A percentile compares a stretch with the other conserved stretches of the same genome.
Conservation (phyloP, 2,113 vertebrate species). For the Varanus komodoensis region DNA sequence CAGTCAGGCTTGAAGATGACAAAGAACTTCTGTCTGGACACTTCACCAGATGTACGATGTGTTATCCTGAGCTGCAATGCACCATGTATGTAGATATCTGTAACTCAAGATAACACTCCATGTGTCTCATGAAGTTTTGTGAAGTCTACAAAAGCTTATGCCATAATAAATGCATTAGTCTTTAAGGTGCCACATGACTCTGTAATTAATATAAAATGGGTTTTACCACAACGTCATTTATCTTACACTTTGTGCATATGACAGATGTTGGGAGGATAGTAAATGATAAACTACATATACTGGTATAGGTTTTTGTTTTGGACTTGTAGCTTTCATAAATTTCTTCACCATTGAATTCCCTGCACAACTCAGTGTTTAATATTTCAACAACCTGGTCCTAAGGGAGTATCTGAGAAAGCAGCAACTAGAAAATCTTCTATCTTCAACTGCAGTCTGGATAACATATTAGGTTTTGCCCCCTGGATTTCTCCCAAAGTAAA, state of each 20-base stretch:
- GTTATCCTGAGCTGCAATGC: too few species aligned
- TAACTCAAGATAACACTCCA: background rate
- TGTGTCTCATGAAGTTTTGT: background rate
- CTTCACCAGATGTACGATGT: background rate
- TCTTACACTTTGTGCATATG: background rate
- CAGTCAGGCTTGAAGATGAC: background rate
- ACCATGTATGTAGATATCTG: background rate
- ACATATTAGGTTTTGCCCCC: constrained; percentile 9
- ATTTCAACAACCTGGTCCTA: constrained; percentile 35
- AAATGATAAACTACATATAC: constrained; percentile 45
- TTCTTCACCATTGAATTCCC: constrained; percentile 16
- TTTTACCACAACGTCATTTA: background rate
- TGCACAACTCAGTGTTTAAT: constrained; percentile 21
- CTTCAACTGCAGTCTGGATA: constrained; percentile 15
- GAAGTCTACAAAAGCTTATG: background rate
- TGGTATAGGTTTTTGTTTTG: constrained; percentile 56
- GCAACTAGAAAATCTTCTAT: constrained; percentile 28
- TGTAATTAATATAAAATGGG: constrained; percentile 5
- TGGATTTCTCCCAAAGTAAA: constrained; percentile 5
- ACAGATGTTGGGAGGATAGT: background rate
- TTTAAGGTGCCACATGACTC: background rate
- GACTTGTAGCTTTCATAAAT: constrained; percentile 42
- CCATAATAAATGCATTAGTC: background rate
- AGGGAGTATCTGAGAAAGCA: constrained; percentile 25
- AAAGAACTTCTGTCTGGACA: background rate